These are phyloP conservation scores for Halesus radiatus DNA, from an alignment of 1,140 invertebrate genomes.

Conservation along the genomic window DNA sequence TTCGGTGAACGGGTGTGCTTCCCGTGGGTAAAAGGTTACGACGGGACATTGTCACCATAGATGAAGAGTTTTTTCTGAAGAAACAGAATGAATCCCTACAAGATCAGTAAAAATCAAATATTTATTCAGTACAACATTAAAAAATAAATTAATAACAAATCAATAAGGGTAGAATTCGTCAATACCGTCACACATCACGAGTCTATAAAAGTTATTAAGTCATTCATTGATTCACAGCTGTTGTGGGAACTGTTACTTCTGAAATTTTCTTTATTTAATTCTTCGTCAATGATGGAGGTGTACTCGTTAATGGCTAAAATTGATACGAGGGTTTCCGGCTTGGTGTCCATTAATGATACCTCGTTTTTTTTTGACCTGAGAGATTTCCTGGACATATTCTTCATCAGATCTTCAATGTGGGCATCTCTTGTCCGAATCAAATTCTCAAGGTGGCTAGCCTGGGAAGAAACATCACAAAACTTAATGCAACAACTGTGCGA, in stretches of 20 bases:
- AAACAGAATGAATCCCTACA: too few relatives aligned
- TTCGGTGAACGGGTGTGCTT: too few relatives aligned
- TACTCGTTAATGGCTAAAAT: neutral
- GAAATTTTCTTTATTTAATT: neutral
- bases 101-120: too few relatives aligned
- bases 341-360: constrained; percentile 22
- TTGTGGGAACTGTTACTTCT: neutral
- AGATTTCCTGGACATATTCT: constrained; percentile 42
- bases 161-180: too few relatives aligned
- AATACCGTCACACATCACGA: neutral
- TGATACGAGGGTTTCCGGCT: neutral
- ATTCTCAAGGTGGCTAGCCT: constrained; percentile 70
- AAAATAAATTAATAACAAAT: too few relatives aligned
- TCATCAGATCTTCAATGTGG: constrained; percentile 70
- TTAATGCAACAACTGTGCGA: too few relatives aligned
- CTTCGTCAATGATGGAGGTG: neutral
- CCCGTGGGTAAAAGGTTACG: too few relatives aligned
- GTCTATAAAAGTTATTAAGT: constrained; percentile 32
- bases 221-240: constrained; percentile 11
- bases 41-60: too few relatives aligned
- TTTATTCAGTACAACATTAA: too few relatives aligned
- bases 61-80: too few relatives aligned
- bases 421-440: constrained; percentile 72
- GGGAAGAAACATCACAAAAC: neutral
- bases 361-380: constrained; percentile 34